Evolutionary conservation across 2,113 vertebrate species (phyloP), one percentile per base, ranked within the genome.

Genomic region (Bos javanicus): DNA sequence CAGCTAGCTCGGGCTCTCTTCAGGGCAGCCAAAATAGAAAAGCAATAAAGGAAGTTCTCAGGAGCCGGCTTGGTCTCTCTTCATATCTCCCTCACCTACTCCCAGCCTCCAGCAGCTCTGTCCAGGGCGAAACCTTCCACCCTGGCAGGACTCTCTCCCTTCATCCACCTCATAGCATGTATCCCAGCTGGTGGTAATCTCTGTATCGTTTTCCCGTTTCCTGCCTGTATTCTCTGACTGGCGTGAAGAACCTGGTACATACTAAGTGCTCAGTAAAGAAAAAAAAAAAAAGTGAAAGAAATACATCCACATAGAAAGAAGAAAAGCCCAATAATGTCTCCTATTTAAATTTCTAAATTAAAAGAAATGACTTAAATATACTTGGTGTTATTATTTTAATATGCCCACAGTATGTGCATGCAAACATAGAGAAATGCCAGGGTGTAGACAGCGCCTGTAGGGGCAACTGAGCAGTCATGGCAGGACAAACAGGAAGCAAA

Each of bases 151-250:
- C 2, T 3, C 6, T 15, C 88, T 43, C 43, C 9, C 57, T 83
- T 26, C 33, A 5, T 9, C 50, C 57, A 5, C 48, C 26, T 23
- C 48, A 3, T 0, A 5, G 8, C 28, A 7, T 17, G 6, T 1
- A 4, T 19, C 33, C 9, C 13, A 23, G 33, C 7, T 1, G 1
- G 16, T 4, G 14, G 5, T 7, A 2, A 13, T 26, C 11, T 60
- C 21, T 19, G 11, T 9, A 5, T 71, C 6, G 1, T 33, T 84
- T 39, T 81, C 19, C 23, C 16, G 1, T 3, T 30, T 81, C 17
- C 39, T 39, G 23, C 60, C 39, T 17, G 11, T 23, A 23, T 26
- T 7, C 10, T 8, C 10, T 7, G 17, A 78, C 7, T 0, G 33
- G 5, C 39, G 13, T 2, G 36, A 64, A 84, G 74, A 71, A 23